Evolutionary conservation across 2,113 vertebrate genomes (phyloP), one percentile per base, ranked within the genome.

Genomic region (Grammomys surdaster): DNA sequence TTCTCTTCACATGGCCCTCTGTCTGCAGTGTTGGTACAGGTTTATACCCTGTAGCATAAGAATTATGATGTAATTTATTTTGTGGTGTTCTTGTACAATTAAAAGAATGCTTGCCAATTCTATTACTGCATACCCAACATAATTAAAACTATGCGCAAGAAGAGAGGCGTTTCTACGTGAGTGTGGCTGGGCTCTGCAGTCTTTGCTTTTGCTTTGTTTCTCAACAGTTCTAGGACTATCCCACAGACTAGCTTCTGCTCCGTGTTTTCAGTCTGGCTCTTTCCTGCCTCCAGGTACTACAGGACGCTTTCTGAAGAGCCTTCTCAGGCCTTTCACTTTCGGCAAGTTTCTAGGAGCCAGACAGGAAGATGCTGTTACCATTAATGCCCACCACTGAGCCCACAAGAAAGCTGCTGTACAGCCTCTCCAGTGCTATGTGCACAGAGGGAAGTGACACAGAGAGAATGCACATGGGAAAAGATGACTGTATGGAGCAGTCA

Each of bases 1-100:
- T 28, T 2, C 22, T 93, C 51, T 24, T n/a, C 13, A 43, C 4
- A 11, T 4, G 56, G 12, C 77, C 7, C 33, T 84, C 46, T 70
- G 54, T 91, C 88, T 60, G 19, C 54, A 76, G 22, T 56, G 26
- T 89, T 65, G 24, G 46, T 93, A 0, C 33, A 81, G 36, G 19
- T 70, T 88, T 93, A 48, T 81, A n/a, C 43, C 43, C 26, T 80
- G 14, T 2, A 82, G 58, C 31, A 76, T 13, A 87, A 48, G 33
- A 85, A 86, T 65, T 67, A 67, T 48, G 56, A 36, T 67, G 28
- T 54, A 48, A 89, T 48, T 86, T 65, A 78, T 75, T 78, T 89
- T 88, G 75, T 88, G 60, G 28, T 3, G 40, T 75, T 36, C 13
- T 28, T 24, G 63, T 78, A 73, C 43, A 88, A 67, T 75, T 46